These are phyloP conservation scores for Adelphocoris suturalis DNA, from an alignment of 2,888 invertebrate species.

Conservation along the genomic window DNA sequence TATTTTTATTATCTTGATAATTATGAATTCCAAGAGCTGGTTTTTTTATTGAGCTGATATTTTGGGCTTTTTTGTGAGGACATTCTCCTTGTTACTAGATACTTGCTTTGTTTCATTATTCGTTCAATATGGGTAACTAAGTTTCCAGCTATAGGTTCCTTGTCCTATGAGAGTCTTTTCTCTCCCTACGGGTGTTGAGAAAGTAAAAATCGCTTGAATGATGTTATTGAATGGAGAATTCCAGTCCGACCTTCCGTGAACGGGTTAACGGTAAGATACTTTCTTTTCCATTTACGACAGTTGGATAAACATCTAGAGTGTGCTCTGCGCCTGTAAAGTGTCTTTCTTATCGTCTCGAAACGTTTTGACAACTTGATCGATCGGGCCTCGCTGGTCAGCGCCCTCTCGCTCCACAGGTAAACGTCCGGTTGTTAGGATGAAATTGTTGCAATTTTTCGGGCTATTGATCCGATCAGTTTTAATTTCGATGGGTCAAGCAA, in stretches of 20 bases:
- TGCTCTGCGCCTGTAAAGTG: constrained; percentile 25
- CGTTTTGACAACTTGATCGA: constrained; percentile 63
- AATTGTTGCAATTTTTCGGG: not conserved
- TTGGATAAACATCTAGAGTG: constrained; percentile 33
- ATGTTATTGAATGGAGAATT: not conserved
- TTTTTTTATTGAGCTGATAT: too few species aligned
- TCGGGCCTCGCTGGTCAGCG: constrained; percentile 34
- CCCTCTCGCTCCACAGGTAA: not conserved
- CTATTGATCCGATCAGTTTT: not conserved
- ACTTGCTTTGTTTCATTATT: too few species aligned
- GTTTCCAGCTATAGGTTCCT: too few species aligned
- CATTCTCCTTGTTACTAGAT: too few species aligned
- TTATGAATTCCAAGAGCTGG: too few species aligned
- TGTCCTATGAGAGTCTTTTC: too few species aligned
- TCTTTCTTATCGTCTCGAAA: constrained; percentile 55
- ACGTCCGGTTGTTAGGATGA: not conserved
- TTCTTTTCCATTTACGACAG: constrained; percentile 49
- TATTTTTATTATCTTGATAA: too few species aligned
- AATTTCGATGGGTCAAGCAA: not conserved
- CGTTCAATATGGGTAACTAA: too few species aligned
- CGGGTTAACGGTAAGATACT: constrained; percentile 33
- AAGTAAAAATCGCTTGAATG: constrained; percentile 14
- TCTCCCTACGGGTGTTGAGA: too few species aligned
- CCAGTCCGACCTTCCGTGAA: not conserved
- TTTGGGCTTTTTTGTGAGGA: too few species aligned